Percentiles rank a stretch among this genome's conserved stretches.
Conservation (phyloP, 2,888 invertebrate species). For the Eurytoma californica region DNA sequence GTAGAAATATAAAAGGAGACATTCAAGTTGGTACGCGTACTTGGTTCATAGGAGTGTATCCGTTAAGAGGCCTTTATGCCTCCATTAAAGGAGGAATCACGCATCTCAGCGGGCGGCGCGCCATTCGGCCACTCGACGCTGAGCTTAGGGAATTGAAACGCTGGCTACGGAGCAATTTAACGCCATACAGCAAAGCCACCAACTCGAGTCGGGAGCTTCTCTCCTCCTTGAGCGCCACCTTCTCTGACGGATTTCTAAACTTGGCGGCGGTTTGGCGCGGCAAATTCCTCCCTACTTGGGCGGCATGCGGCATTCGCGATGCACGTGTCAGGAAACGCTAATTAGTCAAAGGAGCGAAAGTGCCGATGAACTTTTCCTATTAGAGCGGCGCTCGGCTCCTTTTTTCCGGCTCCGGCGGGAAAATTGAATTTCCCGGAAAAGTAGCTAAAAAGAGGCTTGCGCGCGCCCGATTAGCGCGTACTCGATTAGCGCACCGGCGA, state of each 20-base stretch:
- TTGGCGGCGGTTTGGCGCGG: neutral
- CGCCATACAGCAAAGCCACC: neutral
- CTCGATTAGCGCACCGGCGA: constrained; percentile 1
- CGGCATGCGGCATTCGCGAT: neutral
- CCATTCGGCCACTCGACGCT: neutral
- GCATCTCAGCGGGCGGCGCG: neutral
- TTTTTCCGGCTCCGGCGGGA: neutral
- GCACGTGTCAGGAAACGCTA: constrained; percentile 12
- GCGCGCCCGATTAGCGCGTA: neutral
- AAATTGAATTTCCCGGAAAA: neutral
- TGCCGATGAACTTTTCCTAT: constrained; percentile 26
- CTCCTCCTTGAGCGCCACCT: neutral
- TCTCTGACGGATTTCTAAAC: neutral
- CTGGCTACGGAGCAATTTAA: neutral
- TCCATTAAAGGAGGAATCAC: neutral
- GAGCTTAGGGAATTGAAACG: neutral
- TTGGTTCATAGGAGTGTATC: neutral
- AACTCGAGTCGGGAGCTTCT: neutral
- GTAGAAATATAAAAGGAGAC: too few relatives aligned
- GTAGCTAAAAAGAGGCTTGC: neutral
- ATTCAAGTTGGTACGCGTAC: too few relatives aligned
- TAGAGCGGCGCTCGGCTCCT: neutral
- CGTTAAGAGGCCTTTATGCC: neutral
- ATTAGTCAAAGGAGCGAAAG: neutral
- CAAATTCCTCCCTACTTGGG: neutral